phyloP scores from a whole-genome alignment of 2,113 vertebrate species.

The Pogonocichla stellata region DNA sequence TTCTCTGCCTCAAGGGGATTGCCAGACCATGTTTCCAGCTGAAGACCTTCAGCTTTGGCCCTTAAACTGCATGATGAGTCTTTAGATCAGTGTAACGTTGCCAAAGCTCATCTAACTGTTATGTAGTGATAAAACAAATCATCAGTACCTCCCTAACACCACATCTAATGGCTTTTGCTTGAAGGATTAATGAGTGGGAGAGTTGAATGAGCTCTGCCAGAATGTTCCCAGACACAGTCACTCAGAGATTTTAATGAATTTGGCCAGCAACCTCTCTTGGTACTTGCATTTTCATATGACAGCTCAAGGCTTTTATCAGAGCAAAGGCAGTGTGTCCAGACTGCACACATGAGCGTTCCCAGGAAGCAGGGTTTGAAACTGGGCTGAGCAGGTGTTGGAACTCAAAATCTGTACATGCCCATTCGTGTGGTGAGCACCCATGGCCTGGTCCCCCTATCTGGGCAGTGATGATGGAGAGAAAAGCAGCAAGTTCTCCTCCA shows the following conservation, averaged over 20 bases:
- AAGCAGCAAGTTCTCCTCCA: background rate
- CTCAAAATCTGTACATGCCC: rapidly evolving
- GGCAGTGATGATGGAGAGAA: background rate
- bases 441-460: rapidly evolving
- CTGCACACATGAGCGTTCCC: background rate
- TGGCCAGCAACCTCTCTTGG: background rate
- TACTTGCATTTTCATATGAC: background rate
- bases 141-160: background rate
- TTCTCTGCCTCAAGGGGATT: background rate
- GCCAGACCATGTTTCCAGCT: background rate
- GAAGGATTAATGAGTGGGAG: background rate
- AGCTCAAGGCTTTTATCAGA: background rate
- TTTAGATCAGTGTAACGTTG: background rate
- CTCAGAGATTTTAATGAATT: background rate
- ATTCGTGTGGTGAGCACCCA: rapidly evolving
- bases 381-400: background rate
- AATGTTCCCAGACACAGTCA: background rate
- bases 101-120: background rate
- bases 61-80: background rate
- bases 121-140: background rate
- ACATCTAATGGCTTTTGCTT: background rate
- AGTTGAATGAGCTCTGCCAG: background rate
- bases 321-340: background rate
- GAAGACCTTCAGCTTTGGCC: background rate
- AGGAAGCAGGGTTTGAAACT: background rate